Conservation (phyloP, 2,113 vertebrate species). For the Calonectris borealis region DNA sequence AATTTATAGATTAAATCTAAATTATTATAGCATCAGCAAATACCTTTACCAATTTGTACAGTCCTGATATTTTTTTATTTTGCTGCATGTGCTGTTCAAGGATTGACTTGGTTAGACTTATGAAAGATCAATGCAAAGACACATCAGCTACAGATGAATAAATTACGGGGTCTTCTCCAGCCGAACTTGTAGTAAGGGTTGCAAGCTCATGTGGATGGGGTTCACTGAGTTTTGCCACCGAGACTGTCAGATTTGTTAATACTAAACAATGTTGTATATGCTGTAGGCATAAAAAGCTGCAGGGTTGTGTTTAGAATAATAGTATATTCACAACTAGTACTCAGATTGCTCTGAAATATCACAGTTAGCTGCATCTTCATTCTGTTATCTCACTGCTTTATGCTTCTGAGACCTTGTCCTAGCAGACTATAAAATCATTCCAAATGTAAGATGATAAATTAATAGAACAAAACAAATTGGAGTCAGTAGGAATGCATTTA, state of each 20-base stretch:
- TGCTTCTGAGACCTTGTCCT: slow-evolving; percentile 49
- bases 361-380: slow-evolving; percentile 42
- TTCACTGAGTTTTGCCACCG: background rate
- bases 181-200: background rate
- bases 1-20: background rate
- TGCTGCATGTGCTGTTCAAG: background rate
- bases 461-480: slow-evolving; percentile 55
- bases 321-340: background rate
- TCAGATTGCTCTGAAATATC: slow-evolving; percentile 25
- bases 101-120: background rate
- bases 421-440: slow-evolving; percentile 42
- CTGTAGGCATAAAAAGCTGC: background rate
- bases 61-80: background rate
- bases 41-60: background rate
- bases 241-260: background rate
- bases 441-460: slow-evolving; percentile 46
- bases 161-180: background rate
- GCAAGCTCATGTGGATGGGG: background rate
- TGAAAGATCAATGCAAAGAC: background rate
- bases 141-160: background rate
- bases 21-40: background rate
- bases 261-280: background rate
- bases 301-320: slow-evolving; percentile 18
- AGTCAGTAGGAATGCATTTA: slow-evolving; percentile 48
- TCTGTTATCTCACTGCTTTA: slow-evolving; percentile 30